A percentile compares a stretch with the other conserved stretches of the same genome.
phyloP scores from a whole-genome alignment of 2,888 invertebrate genomes.

The Scaptomyza parva region DNA sequence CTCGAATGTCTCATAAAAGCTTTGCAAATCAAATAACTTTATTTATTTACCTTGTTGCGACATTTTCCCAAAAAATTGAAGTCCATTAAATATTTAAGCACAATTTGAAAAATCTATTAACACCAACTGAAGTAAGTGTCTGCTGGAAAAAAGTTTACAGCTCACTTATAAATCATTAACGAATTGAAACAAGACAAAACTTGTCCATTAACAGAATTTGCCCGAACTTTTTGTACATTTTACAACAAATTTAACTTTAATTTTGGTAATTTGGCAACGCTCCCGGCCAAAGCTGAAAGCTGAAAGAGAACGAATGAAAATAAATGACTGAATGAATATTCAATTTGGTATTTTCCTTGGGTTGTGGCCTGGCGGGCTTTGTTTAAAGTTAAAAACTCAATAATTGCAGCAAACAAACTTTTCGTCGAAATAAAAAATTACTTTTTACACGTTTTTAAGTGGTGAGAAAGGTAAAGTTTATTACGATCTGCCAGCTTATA shows the following conservation, averaged over 20 bases:
- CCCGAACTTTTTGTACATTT: slow-evolving; percentile 45
- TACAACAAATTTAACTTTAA: slow-evolving; percentile 78
- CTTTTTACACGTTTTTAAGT: too few species aligned
- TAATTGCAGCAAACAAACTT: slow-evolving; percentile 25
- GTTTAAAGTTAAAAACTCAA: slow-evolving; percentile 54
- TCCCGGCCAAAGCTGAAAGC: slow-evolving; percentile 10
- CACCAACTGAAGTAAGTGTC: slow-evolving; percentile 29
- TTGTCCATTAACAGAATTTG: slow-evolving; percentile 70
- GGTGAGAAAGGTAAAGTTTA: too few species aligned
- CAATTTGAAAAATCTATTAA: slow-evolving; percentile 55
- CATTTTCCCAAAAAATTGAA: slow-evolving; percentile 23
- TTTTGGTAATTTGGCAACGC: slow-evolving; percentile 63
- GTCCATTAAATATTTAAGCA: slow-evolving; percentile 57
- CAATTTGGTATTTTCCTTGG: slow-evolving; percentile 60
- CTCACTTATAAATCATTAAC: slow-evolving; percentile 62
- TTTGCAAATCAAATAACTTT: slow-evolving; percentile 24
- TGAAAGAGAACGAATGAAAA: slow-evolving; percentile 20
- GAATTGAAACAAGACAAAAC: slow-evolving; percentile 62
- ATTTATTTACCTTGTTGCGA: slow-evolving; percentile 8
- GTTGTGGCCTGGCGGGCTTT: slow-evolving; percentile 26
- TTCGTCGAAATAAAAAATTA: too few species aligned
- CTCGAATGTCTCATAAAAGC: slow-evolving; percentile 30
- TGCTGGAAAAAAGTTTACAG: slow-evolving; percentile 38
- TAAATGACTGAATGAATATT: slow-evolving; percentile 60
- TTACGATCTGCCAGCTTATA: too few species aligned